Evolutionary conservation across 2,113 vertebrate genomes (phyloP).

Genomic region (Ardeotis arabs): DNA sequence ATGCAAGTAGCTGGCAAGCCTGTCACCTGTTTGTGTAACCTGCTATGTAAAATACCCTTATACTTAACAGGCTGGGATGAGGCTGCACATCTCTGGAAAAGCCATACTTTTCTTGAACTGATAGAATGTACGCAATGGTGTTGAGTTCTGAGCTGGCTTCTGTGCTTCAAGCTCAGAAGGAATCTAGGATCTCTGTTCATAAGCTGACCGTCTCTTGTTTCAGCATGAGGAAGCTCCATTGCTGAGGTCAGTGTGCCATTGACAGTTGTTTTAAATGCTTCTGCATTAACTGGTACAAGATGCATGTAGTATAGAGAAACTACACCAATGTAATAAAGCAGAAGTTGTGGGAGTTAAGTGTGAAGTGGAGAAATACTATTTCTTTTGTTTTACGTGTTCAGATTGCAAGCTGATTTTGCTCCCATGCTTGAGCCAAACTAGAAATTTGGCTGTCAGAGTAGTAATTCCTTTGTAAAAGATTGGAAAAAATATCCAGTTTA

Average conservation of each 20-base stretch:
- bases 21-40: not conserved
- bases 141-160: not conserved
- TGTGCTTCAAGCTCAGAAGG: not conserved
- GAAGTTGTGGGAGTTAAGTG: not conserved
- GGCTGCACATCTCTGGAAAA: not conserved
- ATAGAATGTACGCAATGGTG: not conserved
- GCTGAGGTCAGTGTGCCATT: constrained; percentile 1
- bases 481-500: not conserved
- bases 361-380: not conserved
- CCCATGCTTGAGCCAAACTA: not conserved
- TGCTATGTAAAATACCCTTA: not conserved
- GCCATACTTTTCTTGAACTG: not conserved
- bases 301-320: not conserved
- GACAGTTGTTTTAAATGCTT: not conserved
- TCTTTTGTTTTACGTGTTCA: not conserved
- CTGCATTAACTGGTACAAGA: constrained; percentile 34
- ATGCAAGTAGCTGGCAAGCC: not conserved
- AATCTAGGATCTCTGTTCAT: not conserved
- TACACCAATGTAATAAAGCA: not conserved
- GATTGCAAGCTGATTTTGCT: not conserved
- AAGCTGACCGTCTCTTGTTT: not conserved
- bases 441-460: not conserved
- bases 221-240: not conserved
- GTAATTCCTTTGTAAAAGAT: not conserved
- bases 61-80: not conserved